These are phyloP conservation scores for Frankliniella fusca DNA, from an alignment of 2,888 invertebrate genomes.

Conservation along the genomic window DNA sequence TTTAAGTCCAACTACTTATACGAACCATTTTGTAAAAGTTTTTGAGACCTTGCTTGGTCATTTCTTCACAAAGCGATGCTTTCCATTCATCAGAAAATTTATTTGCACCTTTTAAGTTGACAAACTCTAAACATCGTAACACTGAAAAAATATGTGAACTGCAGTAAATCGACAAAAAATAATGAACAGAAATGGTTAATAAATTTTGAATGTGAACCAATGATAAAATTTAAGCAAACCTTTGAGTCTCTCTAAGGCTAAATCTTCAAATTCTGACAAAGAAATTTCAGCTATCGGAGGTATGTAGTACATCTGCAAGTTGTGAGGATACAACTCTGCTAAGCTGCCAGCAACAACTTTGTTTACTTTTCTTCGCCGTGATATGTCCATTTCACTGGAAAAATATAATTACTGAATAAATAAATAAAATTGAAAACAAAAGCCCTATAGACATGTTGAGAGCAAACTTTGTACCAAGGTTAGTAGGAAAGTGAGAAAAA, in stretches of 20 bases:
- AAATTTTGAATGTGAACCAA: slow-evolving; percentile 2
- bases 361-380: neutral
- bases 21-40: slow-evolving; percentile 46
- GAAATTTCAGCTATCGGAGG: slow-evolving; percentile 71
- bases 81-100: slow-evolving; percentile 66
- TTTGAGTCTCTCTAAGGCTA: slow-evolving; percentile 78
- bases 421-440: neutral
- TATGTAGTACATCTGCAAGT: slow-evolving; percentile 71
- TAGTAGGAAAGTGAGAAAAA: too few species aligned
- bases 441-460: neutral
- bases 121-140: slow-evolving; percentile 70
- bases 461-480: neutral
- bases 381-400: neutral
- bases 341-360: neutral
- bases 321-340: slow-evolving; percentile 58
- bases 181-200: neutral
- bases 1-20: slow-evolving; percentile 13
- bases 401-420: neutral
- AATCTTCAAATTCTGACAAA: slow-evolving; percentile 80
- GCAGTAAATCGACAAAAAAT: slow-evolving; percentile 18
- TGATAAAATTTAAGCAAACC: slow-evolving; percentile 43
- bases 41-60: slow-evolving; percentile 64
- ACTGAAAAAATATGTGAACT: slow-evolving; percentile 46
- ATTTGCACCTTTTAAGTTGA: slow-evolving; percentile 54
- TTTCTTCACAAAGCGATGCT: slow-evolving; percentile 58